These are phyloP conservation scores for Jordanella pulchra DNA, from an alignment of 2,797 vertebrate species.

Conservation along the genomic window DNA sequence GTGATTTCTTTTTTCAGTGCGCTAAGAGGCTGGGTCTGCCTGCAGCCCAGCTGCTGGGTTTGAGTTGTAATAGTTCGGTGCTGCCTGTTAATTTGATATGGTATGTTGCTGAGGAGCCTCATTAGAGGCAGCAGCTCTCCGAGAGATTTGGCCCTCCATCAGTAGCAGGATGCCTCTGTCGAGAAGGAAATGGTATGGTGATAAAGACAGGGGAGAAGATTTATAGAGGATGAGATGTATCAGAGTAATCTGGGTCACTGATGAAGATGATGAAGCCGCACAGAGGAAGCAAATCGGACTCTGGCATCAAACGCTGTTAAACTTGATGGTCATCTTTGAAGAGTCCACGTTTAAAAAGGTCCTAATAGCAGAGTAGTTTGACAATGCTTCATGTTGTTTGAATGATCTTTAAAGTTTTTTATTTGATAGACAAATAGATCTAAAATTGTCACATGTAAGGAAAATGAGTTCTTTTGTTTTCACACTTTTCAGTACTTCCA, in stretches of 20 bases:
- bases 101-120: slow-evolving; percentile 67
- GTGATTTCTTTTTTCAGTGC: slow-evolving; percentile 41
- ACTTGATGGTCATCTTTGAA: neutral
- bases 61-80: slow-evolving; percentile 68
- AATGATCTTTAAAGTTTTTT: neutral
- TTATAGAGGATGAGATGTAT: slow-evolving; percentile 14
- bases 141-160: slow-evolving; percentile 55
- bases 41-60: slow-evolving; percentile 49
- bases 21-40: slow-evolving; percentile 47
- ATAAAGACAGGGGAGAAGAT: slow-evolving; percentile 11
- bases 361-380: neutral
- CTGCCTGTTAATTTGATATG: slow-evolving; percentile 75
- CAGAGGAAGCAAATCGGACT: neutral
- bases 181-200: slow-evolving; percentile 46
- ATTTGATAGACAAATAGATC: neutral
- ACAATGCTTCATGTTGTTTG: neutral
- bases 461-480: neutral
- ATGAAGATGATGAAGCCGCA: slow-evolving; percentile 15
- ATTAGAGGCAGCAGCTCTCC: slow-evolving; percentile 60
- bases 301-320: slow-evolving; percentile 6
- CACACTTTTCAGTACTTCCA: neutral
- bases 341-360: neutral
- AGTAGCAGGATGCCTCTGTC: slow-evolving; percentile 43
- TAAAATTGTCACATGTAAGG: neutral
- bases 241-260: slow-evolving; percentile 26